A percentile compares a stretch with the other conserved stretches of the same genome.
Evolutionary conservation across 2,113 vertebrate species (phyloP).

Genomic region (Polypterus bichir): DNA sequence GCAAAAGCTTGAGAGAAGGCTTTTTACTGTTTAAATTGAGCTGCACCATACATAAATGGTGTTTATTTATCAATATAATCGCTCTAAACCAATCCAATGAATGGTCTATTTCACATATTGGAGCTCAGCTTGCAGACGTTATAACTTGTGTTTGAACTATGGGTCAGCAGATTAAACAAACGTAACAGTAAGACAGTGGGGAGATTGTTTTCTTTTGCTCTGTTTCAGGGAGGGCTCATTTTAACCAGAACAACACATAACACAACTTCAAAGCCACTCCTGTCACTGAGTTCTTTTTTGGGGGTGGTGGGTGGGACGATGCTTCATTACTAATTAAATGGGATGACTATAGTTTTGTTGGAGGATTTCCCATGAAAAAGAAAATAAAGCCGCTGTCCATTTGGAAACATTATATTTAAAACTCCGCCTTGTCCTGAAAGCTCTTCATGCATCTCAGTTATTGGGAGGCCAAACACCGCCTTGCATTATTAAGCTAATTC

Average conservation of each 20-base stretch:
- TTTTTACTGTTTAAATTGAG: no score
- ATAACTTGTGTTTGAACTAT: neutral
- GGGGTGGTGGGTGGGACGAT: conserved; percentile 14
- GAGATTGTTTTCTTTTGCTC: conserved; percentile 41
- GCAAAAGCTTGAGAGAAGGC: no score
- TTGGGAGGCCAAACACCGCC: no score
- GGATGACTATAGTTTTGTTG: conserved; percentile 41
- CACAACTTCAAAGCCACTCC: conserved; percentile 50
- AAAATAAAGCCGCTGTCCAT: neutral
- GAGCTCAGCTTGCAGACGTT: no score
- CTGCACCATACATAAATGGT: no score
- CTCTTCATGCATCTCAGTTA: no score
- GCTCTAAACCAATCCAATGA: no score
- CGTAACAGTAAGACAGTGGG: conserved; percentile 40
- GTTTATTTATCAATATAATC: no score
- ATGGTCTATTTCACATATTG: no score
- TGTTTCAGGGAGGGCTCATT: conserved; percentile 31
- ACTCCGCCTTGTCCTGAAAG: neutral
- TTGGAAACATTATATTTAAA: neutral
- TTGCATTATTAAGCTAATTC: no score
- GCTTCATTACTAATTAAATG: conserved; percentile 52
- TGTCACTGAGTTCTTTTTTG: conserved; percentile 53
- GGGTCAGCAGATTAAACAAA: conserved; percentile 33
- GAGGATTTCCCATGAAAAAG: conserved; percentile 37
- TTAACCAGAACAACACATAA: conserved; percentile 30